phyloP scores from a whole-genome alignment of 2,888 invertebrate species.

The Euproctis similis region DNA sequence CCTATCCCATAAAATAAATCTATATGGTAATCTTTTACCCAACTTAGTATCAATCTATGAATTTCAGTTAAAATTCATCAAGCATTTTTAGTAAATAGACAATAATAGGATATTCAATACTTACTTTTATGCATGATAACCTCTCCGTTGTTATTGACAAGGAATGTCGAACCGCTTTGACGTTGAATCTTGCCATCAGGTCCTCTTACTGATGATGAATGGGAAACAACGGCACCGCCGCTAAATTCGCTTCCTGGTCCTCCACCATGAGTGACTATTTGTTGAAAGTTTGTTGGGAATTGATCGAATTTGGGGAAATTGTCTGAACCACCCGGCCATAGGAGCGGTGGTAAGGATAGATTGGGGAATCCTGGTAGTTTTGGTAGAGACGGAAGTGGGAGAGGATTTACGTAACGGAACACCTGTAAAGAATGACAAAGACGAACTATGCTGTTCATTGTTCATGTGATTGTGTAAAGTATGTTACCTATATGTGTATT shows the following conservation, averaged over 20 bases:
- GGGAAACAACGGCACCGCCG: background rate
- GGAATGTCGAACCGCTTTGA: constrained; percentile 4
- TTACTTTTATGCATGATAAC: constrained; percentile 12
- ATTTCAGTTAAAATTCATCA: too few relatives aligned
- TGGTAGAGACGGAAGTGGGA: background rate
- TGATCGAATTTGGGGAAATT: constrained; percentile 3
- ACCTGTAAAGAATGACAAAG: constrained; percentile 31
- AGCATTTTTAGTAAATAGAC: background rate
- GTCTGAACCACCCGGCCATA: background rate
- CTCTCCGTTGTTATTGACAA: constrained; percentile 13
- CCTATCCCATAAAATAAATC: too few relatives aligned
- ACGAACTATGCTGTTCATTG: constrained; percentile 29
- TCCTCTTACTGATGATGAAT: background rate
- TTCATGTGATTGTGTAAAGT: constrained; percentile 7
- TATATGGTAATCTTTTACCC: too few relatives aligned
- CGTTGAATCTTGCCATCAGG: constrained; percentile 8
- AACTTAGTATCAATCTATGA: too few relatives aligned
- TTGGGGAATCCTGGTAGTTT: constrained; percentile 7
- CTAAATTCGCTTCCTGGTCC: constrained; percentile 18
- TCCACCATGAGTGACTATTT: constrained; percentile 21
- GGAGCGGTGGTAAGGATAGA: constrained; percentile 4
- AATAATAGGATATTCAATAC: constrained; percentile 5
- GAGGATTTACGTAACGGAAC: constrained; percentile 9
- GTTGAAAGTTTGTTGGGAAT: constrained; percentile 8
- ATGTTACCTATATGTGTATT: constrained; percentile 9